Evolutionary conservation across 2,888 invertebrate genomes (phyloP).

Genomic region (Parnassius smintheus): DNA sequence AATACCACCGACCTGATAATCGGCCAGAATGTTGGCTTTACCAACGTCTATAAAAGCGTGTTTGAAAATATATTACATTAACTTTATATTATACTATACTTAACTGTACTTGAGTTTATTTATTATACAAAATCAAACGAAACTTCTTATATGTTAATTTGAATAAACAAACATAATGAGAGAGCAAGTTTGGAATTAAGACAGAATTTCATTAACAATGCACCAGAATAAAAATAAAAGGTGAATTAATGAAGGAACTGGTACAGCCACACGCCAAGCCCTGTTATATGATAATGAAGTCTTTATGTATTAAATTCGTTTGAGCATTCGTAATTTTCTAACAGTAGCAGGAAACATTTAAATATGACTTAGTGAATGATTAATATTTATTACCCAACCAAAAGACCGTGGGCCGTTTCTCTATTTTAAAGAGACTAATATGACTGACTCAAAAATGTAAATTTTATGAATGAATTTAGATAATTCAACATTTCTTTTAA

Average conservation of each 20-base stretch:
- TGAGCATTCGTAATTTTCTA: constrained; percentile 54
- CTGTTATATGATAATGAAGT: constrained; percentile 67
- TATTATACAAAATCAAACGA: no score
- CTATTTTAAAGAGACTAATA: constrained; percentile 38
- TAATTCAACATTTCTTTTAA: not conserved
- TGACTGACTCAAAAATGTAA: constrained; percentile 41
- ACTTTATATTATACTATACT: no score
- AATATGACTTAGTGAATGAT: constrained; percentile 66
- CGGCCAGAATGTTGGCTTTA: no score
- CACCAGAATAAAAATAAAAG: constrained; percentile 25
- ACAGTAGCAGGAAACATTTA: constrained; percentile 75
- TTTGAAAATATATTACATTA: no score
- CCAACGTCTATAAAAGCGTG: no score
- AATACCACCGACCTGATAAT: no score
- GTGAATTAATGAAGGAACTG: constrained; percentile 31
- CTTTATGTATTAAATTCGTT: constrained; percentile 60
- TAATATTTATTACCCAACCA: constrained; percentile 68
- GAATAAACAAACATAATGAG: constrained; percentile 22
- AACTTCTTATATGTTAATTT: constrained; percentile 2
- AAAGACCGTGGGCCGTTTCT: constrained; percentile 40
- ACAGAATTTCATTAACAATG: constrained; percentile 33
- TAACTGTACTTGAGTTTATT: not conserved
- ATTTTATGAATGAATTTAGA: constrained; percentile 47
- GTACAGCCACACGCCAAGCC: constrained; percentile 48
- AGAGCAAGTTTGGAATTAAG: constrained; percentile 24